Conservation (phyloP, 2,888 invertebrate species). For the Scaptomyza caliginosa region DNA sequence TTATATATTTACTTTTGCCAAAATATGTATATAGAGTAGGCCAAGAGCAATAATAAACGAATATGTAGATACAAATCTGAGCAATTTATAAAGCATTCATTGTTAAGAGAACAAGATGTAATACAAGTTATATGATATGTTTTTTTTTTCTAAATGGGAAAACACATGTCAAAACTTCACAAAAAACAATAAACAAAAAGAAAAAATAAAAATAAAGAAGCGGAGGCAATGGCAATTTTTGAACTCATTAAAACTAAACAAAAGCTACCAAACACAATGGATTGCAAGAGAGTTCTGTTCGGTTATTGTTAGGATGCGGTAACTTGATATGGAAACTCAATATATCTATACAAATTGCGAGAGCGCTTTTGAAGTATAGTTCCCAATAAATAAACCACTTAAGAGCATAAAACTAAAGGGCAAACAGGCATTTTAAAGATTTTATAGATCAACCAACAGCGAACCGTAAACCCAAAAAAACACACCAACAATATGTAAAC, state of each 20-base stretch:
- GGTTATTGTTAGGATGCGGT: constrained; percentile 35
- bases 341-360: constrained; percentile 47
- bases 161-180: constrained; percentile 63
- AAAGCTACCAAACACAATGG: constrained; percentile 43
- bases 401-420: constrained; percentile 47
- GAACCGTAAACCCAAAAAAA: neutral
- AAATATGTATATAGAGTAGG: constrained; percentile 17
- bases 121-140: constrained; percentile 21
- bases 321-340: constrained; percentile 69
- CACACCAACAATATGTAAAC: constrained; percentile 34
- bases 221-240: constrained; percentile 39
- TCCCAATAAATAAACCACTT: constrained; percentile 57
- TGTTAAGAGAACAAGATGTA: neutral
- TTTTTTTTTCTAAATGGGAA: constrained; percentile 7
- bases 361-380: constrained; percentile 59
- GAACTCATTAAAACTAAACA: constrained; percentile 67
- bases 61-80: neutral
- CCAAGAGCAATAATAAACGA: neutral
- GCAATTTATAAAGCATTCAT: constrained; percentile 1
- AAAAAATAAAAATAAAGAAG: constrained; percentile 9
- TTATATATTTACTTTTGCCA: constrained; percentile 15
- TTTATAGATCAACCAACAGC: constrained; percentile 52
- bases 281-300: constrained; percentile 11
- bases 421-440: constrained; percentile 55
- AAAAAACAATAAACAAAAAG: constrained; percentile 48